Conservation (phyloP, 2,888 invertebrate genomes). For the Cerceris ruficornis region DNA sequence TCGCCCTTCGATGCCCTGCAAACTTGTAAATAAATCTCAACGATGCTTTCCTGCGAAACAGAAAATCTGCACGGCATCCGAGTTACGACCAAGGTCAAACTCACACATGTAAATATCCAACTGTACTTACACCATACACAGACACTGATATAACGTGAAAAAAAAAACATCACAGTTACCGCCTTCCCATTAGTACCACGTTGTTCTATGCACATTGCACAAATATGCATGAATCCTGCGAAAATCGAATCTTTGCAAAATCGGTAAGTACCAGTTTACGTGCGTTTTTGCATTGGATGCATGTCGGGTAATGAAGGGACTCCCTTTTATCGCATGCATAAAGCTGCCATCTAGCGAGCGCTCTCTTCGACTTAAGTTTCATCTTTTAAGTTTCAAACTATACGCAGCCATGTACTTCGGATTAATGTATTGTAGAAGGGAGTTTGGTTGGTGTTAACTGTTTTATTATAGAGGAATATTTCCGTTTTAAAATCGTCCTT, state of each 20-base stretch:
- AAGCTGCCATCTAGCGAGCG: no score
- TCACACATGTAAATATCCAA: conserved; percentile 35
- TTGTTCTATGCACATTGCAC: conserved; percentile 55
- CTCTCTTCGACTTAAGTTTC: no score
- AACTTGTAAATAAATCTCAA: conserved; percentile 19
- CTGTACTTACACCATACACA: conserved; percentile 24
- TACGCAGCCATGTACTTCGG: no score
- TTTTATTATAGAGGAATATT: no score
- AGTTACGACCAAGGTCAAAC: conserved; percentile 11
- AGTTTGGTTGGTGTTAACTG: no score
- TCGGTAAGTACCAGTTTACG: conserved; percentile 65
- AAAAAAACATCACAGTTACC: not conserved
- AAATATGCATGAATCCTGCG: conserved; percentile 58
- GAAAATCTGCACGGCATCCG: conserved; percentile 25
- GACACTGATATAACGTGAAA: conserved; percentile 33
- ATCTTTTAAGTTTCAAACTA: no score
- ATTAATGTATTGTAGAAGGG: no score
- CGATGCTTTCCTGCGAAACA: conserved; percentile 32
- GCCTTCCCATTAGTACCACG: conserved; percentile 35
- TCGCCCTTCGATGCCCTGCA: not conserved
- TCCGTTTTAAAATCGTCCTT: no score
- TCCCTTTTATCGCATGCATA: conserved; percentile 10
- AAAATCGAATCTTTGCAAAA: conserved; percentile 40
- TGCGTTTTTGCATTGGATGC: conserved; percentile 44
- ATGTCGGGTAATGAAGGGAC: conserved; percentile 47